phyloP scores from a whole-genome alignment of 2,113 vertebrate genomes.

The Spermophilus dauricus region DNA sequence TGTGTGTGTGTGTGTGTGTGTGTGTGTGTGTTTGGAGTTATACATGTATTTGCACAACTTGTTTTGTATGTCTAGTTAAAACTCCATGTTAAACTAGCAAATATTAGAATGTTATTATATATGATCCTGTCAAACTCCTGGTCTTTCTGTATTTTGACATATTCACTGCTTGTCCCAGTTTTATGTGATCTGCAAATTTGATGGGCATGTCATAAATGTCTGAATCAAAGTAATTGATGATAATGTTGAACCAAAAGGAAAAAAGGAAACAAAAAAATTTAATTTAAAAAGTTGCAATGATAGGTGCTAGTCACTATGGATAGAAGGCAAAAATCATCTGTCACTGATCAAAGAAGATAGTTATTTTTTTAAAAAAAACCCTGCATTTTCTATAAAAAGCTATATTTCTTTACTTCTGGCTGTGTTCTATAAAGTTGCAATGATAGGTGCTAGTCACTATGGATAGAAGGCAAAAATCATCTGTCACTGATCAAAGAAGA shows the following conservation, averaged over 20 bases:
- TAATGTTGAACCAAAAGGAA: neutral
- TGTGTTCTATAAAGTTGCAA: neutral
- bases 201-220: neutral
- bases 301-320: neutral
- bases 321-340: slow-evolving; percentile 2
- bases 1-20: too few relatives aligned
- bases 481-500: slow-evolving; percentile 4
- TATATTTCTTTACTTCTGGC: neutral
- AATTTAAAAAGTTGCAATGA: slow-evolving; percentile 6
- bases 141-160: slow-evolving; percentile 1
- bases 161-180: neutral
- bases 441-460: neutral
- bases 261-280: neutral
- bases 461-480: neutral
- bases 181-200: slow-evolving; percentile 14
- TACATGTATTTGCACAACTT: neutral
- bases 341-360: neutral
- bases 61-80: neutral
- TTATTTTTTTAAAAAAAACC: neutral
- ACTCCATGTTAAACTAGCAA: neutral
- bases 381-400: neutral
- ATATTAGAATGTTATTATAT: neutral
- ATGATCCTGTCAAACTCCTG: neutral
- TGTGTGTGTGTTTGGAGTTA: neutral
- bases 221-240: neutral